These are phyloP conservation scores for Hippocampus guttulatus DNA, from an alignment of 2,113 vertebrate genomes.

Conservation along the genomic window DNA sequence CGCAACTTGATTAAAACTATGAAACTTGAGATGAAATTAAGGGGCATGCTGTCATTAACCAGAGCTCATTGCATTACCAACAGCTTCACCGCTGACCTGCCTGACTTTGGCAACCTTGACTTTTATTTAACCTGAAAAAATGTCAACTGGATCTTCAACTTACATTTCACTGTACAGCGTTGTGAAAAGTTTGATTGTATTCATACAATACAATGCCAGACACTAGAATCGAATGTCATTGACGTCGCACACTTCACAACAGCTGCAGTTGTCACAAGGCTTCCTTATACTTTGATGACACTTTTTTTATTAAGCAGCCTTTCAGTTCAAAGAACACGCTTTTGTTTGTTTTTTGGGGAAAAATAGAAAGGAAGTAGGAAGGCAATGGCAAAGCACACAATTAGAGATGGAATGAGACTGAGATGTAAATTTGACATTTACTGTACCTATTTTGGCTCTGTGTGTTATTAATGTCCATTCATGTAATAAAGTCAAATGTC, in stretches of 20 bases:
- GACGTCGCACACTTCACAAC: no score
- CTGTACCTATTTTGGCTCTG: neutral
- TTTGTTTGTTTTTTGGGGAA: neutral
- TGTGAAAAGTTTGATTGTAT: constrained; percentile 24
- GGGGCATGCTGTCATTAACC: constrained; percentile 56
- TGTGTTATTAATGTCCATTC: neutral
- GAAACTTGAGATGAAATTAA: constrained; percentile 56
- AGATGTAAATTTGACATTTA: neutral
- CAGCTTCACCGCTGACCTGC: constrained; percentile 45
- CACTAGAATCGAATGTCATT: no score
- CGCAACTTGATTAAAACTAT: constrained; percentile 63
- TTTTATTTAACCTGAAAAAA: constrained; percentile 53
- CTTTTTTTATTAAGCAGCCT: neutral
- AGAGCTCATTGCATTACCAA: constrained; percentile 50
- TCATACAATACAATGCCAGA: neutral
- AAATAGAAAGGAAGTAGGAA: neutral
- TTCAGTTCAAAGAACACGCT: neutral
- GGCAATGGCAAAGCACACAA: neutral
- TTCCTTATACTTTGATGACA: no score
- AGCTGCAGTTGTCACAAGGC: no score
- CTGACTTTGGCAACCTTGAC: constrained; percentile 58
- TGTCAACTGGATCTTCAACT: constrained; percentile 38
- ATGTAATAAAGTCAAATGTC: neutral
- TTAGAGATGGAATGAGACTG: no score
- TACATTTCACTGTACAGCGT: constrained; percentile 27